These are phyloP conservation scores for Heteromurus nitidus DNA, from an alignment of 2,888 invertebrate genomes.

Conservation along the genomic window DNA sequence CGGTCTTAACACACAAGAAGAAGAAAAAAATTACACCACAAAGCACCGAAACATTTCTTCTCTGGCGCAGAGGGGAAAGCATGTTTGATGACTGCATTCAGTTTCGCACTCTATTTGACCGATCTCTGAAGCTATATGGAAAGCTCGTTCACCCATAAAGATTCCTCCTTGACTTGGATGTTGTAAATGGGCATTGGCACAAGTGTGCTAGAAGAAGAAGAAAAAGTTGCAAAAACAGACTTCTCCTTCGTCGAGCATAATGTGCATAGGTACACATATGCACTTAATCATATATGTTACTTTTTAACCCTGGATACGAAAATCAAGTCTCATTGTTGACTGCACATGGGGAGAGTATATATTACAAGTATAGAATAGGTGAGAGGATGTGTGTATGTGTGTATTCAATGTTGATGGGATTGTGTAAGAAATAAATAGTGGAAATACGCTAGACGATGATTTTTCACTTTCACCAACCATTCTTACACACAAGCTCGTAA, in stretches of 20 bases:
- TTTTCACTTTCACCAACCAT: slow-evolving; percentile 33
- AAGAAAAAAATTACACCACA: background rate
- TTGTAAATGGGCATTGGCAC: background rate
- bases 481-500: slow-evolving; percentile 51
- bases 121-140: background rate
- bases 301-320: background rate
- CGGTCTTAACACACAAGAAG: background rate
- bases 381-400: background rate
- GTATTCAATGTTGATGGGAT: background rate
- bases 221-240: too few species aligned
- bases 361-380: too few species aligned
- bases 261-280: background rate
- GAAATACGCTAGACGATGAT: slow-evolving; percentile 5
- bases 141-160: background rate
- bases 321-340: background rate
- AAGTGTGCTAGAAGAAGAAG: background rate
- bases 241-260: background rate
- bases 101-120: slow-evolving; percentile 15
- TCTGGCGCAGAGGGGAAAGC: too few species aligned
- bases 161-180: slow-evolving; percentile 5
- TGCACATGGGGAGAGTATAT: too few species aligned
- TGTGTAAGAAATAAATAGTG: background rate
- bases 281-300: background rate
- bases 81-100: slow-evolving; percentile 12
- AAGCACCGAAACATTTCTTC: too few species aligned